Evolutionary conservation across 2,797 vertebrate species (phyloP).

Genomic region (Ceyx erithaca): DNA sequence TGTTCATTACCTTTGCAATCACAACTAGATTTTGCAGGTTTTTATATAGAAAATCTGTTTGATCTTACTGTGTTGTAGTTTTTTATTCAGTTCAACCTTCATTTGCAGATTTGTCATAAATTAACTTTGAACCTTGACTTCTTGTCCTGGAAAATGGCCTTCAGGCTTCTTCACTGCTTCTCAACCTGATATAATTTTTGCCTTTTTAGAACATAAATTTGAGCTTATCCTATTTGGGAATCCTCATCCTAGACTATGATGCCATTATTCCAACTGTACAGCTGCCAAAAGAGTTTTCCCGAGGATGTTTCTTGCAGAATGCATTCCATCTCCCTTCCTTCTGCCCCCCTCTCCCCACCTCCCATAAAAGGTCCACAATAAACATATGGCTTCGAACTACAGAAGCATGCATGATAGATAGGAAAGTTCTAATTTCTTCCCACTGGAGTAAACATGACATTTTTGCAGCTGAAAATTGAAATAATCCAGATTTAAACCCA

Average conservation of each 20-base stretch:
- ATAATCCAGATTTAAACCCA: not conserved
- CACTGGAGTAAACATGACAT: not conserved
- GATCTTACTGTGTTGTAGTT: not conserved
- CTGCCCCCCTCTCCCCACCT: accelerated
- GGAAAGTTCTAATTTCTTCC: not conserved
- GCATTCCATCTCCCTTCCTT: not conserved
- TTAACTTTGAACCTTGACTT: not conserved
- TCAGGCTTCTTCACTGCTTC: not conserved
- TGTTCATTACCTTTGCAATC: not conserved
- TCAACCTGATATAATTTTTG: not conserved
- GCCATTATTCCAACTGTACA: not conserved
- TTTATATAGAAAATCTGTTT: not conserved
- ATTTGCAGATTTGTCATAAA: not conserved
- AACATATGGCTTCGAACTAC: not conserved
- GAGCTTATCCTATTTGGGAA: not conserved
- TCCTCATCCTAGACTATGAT: not conserved
- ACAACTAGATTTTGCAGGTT: not conserved
- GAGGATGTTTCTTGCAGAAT: not conserved
- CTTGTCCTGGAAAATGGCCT: not conserved
- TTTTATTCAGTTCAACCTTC: not conserved
- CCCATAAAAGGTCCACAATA: not conserved
- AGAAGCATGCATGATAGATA: not conserved
- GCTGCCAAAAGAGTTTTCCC: not conserved
- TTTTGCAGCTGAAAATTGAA: not conserved
- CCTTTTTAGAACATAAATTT: not conserved